Base-by-base conservation (phyloP, 2,797 vertebrate species). In the Danio jaintianensis region DNA sequence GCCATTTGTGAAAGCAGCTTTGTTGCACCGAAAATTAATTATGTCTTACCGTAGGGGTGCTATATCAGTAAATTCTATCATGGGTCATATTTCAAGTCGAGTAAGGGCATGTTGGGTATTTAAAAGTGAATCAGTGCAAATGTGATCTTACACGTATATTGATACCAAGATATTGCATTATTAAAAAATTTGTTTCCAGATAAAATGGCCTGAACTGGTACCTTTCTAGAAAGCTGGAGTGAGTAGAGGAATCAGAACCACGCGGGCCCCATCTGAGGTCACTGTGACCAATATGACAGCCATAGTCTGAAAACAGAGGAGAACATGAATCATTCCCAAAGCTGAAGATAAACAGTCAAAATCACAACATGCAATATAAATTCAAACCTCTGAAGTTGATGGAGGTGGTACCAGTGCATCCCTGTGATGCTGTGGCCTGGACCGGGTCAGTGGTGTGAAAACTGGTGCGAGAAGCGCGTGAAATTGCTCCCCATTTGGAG, bases 401-500 rank as follows among this genome's bases (percentile, higher is more conserved):
- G 78, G 97, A 95, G 2, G 96, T 97, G 86, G 97, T 97, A 83
- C 92, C 95, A 80, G 95, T 89, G 81, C 95, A 93, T 90, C 96
- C 94, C 92, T 97, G 96, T 87, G 96, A 96, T 91, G 96, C 96
- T 48, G 96, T 97, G 87, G 97, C 97, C 89, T 98, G 97, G 71
- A 98, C 93, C 0, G 97, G 97, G 85, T 96, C 96, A 0, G 96
- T 97, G 43, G 95, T 98, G 91, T 98, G 97, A 85, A 96, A 98
- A 71, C 94, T 96, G 0, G 96, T 97, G 78, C 97, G 96, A 29
- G 97, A 96, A 6, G 96, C 97, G 78, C 97, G 93, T 73, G 97
- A 98, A 91, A 99, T 99, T 38, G 97, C 97, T 3, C 97, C 97
- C 97, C 97, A 99, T 89, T 99, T 98, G 82, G 97, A 99, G 91